Conservation (phyloP, 2,113 vertebrate genomes). For the Scomber scombrus region DNA sequence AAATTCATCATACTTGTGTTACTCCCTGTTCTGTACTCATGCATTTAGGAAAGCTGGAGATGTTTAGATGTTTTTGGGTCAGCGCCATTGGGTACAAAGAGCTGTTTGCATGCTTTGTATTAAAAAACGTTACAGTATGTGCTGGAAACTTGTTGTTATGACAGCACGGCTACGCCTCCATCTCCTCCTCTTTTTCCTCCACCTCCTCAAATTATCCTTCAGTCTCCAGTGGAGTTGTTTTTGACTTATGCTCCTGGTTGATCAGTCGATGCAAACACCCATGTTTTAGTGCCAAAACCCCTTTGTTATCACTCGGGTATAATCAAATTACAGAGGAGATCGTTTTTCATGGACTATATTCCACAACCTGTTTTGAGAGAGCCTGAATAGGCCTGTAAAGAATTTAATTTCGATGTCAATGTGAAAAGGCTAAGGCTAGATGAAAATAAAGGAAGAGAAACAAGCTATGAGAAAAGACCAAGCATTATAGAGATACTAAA, state of each 20-base stretch:
- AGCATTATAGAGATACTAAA: not conserved
- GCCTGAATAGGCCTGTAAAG: not conserved
- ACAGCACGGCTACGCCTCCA: not conserved
- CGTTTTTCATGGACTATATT: not conserved
- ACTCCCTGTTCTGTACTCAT: not conserved
- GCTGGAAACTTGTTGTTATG: not conserved
- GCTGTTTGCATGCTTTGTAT: constrained; percentile 6
- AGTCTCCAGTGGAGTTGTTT: constrained; percentile 8
- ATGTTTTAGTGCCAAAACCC: not conserved
- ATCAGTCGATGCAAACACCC: not conserved
- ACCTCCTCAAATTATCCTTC: not conserved
- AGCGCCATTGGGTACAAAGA: not conserved
- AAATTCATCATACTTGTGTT: too few relatives aligned
- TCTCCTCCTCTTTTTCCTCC: constrained; percentile 5
- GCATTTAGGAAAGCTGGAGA: not conserved
- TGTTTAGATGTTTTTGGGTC: not conserved
- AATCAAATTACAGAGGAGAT: constrained; percentile 28
- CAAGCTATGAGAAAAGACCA: not conserved
- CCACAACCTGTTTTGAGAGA: constrained; percentile 9
- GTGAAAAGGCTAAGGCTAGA: not conserved
- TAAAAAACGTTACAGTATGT: constrained; percentile 7
- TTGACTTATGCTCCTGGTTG: not conserved
- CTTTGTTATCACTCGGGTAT: constrained; percentile 10
- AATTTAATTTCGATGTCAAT: not conserved
- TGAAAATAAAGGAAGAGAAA: constrained; percentile 14